Evolutionary conservation across 1,140 invertebrate species (phyloP), one percentile per base, ranked within the genome.

Genomic region (Babylonia areolata): DNA sequence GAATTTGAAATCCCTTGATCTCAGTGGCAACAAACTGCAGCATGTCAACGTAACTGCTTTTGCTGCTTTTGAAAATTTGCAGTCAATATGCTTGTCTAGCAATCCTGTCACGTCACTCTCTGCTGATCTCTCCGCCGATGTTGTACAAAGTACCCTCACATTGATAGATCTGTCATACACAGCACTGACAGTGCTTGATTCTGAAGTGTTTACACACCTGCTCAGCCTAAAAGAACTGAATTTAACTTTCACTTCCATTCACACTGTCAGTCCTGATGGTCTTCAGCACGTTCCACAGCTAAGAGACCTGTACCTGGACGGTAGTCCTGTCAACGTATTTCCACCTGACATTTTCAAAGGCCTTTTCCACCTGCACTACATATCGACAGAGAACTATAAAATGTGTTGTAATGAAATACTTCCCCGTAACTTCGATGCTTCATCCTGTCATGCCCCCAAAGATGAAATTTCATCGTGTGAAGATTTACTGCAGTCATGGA

Each of bases 381-480:
- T 90, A 1, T 75, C 73, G 20, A 69, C 87, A 42, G 89, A 90
- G 42, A 73, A 71, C 2, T 89, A 83, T 54, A 81, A 78, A 20
- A 33, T 91, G 39, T 91, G 90, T 42, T 91, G 90, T 78, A 23
- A 12, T 5, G 28, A 28, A 20, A 51, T 85, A 9, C 88, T 85
- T 81, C 88, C 88, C 31, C 1, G 31, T 6, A 31, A 64, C 6
- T 85, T 89, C 28, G 33, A 82, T 11, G 12, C 20, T 23, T n/a
- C 28, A 37, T n/a, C 9, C 1, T 81, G 80, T 64, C n/a, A 46
- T 39, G 86, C 86, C 31, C 82, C 86, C 20, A 40, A 35, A 0
- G 83, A 87, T 40, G 86, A 87, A 82, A 81, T 91, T 42, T 91
- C 90, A 6, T 91, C 90, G 0, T 91, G 90, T 79, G 81, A 83